A percentile compares a stretch with the other conserved stretches of the same genome.
Conservation (phyloP, 2,113 vertebrate species). For the Trematocara unimaculatum region DNA sequence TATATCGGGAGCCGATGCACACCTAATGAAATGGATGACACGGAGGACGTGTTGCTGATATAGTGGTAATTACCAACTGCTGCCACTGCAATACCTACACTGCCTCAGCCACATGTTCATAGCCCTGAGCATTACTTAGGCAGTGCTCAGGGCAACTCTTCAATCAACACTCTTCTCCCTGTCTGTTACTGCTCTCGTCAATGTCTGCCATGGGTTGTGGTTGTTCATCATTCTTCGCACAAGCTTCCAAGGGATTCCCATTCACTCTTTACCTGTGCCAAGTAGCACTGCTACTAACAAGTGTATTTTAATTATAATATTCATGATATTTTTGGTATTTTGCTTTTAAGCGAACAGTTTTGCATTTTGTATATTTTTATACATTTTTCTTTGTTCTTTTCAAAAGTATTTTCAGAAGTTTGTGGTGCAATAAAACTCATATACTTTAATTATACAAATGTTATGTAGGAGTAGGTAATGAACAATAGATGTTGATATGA, state of each 20-base stretch:
- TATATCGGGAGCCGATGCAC: slow-evolving; percentile 1
- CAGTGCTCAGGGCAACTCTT: slow-evolving; percentile 20
- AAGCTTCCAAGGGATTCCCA: neutral
- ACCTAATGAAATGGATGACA: slow-evolving; percentile 49
- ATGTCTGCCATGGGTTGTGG: neutral
- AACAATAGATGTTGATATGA: neutral
- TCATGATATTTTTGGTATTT: neutral
- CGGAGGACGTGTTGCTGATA: slow-evolving; percentile 40
- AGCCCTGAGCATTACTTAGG: slow-evolving; percentile 21
- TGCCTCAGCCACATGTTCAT: slow-evolving; percentile 24
- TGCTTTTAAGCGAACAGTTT: neutral
- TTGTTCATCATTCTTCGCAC: neutral
- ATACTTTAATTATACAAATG: neutral
- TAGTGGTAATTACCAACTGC: slow-evolving; percentile 53
- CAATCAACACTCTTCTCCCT: neutral
- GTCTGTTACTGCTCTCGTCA: neutral
- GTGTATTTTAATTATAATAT: neutral
- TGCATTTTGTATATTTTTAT: neutral
- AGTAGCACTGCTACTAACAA: neutral
- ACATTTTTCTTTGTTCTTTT: neutral
- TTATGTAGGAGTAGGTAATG: neutral
- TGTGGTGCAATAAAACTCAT: neutral
- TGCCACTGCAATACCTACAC: slow-evolving; percentile 32
- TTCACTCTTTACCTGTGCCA: neutral
- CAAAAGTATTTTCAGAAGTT: neutral